phyloP scores from a whole-genome alignment of 2,797 vertebrate species.

The Cossypha niveicapilla region DNA sequence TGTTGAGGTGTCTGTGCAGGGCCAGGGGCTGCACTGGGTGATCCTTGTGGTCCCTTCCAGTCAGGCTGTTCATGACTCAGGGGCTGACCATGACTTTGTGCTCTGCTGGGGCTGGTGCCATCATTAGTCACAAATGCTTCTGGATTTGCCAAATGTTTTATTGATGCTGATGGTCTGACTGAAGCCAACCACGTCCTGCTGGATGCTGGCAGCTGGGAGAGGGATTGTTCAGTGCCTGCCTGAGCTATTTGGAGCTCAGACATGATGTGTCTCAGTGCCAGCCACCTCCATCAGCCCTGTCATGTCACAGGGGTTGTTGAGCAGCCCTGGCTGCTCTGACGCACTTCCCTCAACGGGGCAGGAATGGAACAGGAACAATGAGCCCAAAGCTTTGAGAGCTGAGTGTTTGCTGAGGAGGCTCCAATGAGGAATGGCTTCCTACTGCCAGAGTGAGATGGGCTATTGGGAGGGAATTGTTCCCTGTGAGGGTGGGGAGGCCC shows the following conservation, averaged over 20 bases:
- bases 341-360: neutral
- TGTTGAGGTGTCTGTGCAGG: neutral
- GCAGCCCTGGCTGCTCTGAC: fast-evolving
- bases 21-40: fast-evolving
- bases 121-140: neutral
- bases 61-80: neutral
- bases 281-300: neutral
- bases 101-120: neutral
- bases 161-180: neutral
- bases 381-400: neutral
- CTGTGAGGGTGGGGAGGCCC: fast-evolving
- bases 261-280: neutral
- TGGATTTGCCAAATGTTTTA: neutral
- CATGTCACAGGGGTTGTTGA: neutral
- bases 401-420: neutral
- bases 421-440: neutral
- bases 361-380: neutral
- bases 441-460: fast-evolving
- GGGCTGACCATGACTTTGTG: neutral
- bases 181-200: neutral
- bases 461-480: neutral
- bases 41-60: fast-evolving
- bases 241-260: neutral
- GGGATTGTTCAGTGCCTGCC: neutral
- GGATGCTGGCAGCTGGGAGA: neutral